Percentiles rank a stretch among this genome's conserved stretches.
These are phyloP conservation scores for Drosophila greeni DNA, from an alignment of 2,888 invertebrate species.

Conservation along the genomic window DNA sequence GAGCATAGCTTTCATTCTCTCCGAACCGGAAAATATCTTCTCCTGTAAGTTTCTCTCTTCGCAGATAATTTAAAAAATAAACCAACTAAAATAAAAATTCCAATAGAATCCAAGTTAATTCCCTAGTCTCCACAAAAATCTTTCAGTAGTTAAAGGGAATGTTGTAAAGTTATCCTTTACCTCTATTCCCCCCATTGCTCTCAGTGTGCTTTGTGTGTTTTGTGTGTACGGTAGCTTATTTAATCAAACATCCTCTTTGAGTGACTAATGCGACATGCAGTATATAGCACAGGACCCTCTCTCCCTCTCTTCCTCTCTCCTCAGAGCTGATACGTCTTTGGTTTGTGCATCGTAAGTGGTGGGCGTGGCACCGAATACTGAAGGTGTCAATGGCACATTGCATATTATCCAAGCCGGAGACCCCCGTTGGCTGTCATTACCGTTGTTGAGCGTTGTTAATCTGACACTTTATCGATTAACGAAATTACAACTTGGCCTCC, in stretches of 20 bases:
- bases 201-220: slow-evolving; percentile 3
- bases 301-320: background rate
- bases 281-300: background rate
- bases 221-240: slow-evolving; percentile 26
- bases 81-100: background rate
- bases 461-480: slow-evolving; percentile 37
- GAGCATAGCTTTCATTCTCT: too few relatives aligned
- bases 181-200: background rate
- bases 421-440: slow-evolving; percentile 22
- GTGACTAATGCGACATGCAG: slow-evolving; percentile 23
- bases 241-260: slow-evolving; percentile 40
- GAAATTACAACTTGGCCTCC: slow-evolving; percentile 19
- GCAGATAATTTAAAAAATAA: too few relatives aligned
- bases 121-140: too few relatives aligned
- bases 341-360: slow-evolving; percentile 25
- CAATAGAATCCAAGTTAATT: background rate
- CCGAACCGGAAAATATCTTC: too few relatives aligned
- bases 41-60: too few relatives aligned
- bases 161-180: too few relatives aligned
- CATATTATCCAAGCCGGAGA: slow-evolving; percentile 1
- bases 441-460: slow-evolving; percentile 35
- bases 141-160: too few relatives aligned
- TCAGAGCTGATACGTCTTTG: background rate
- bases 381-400: slow-evolving; percentile 24
- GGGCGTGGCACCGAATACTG: slow-evolving; percentile 16